Evolutionary conservation across 2,113 vertebrate species (phyloP).

Genomic region (Heterochromis multidens): DNA sequence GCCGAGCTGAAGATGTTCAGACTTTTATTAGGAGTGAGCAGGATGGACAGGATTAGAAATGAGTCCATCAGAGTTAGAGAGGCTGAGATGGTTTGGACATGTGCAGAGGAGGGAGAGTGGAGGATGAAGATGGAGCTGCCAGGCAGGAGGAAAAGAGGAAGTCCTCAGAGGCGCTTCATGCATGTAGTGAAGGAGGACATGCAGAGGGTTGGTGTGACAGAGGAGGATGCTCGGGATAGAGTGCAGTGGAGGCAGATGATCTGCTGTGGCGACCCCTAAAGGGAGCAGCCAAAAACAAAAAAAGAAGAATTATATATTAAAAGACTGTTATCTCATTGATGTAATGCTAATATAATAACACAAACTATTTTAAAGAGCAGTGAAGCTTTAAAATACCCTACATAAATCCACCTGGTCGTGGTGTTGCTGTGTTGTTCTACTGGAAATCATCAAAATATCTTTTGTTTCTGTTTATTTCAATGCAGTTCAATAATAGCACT

Average conservation of each 20-base stretch:
- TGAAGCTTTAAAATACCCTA: neutral
- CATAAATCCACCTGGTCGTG: neutral
- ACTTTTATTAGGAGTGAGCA: neutral
- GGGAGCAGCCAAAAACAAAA: fast-evolving
- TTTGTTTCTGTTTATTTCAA: neutral
- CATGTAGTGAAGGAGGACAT: neutral
- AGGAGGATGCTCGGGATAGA: fast-evolving
- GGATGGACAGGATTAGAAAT: neutral
- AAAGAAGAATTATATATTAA: neutral
- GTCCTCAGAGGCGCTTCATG: neutral
- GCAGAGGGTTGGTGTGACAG: neutral
- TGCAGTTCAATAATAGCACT: neutral
- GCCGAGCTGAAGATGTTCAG: neutral
- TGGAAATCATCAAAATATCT: neutral
- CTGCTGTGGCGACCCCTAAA: neutral
- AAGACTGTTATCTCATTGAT: neutral
- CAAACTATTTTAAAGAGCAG: neutral
- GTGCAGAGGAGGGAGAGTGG: neutral
- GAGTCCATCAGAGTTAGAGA: neutral
- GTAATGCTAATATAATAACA: neutral
- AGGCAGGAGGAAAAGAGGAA: neutral
- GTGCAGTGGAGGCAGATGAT: neutral
- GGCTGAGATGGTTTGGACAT: neutral
- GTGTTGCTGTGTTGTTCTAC: neutral
- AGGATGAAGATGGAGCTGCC: neutral